Conservation (phyloP, 2,888 invertebrate species). For the Bembecia ichneumoniformis region DNA sequence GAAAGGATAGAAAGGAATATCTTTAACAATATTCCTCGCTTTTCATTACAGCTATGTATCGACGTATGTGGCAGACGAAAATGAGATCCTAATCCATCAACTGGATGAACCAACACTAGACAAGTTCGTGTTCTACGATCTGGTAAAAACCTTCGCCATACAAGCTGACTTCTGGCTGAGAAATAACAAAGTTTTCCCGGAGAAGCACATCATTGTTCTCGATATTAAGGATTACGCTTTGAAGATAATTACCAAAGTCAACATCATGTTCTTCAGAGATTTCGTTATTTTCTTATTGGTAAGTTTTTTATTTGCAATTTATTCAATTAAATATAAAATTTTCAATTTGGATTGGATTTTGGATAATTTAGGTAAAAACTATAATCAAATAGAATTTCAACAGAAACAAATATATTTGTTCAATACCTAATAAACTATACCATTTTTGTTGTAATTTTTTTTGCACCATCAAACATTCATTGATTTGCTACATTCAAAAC, state of each 20-base stretch:
- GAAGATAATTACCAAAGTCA: slow-evolving; percentile 39
- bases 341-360: too few species aligned
- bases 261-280: slow-evolving; percentile 48
- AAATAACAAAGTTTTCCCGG: slow-evolving; percentile 22
- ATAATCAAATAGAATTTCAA: too few species aligned
- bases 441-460: too few species aligned
- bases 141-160: slow-evolving; percentile 35
- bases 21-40: too few species aligned
- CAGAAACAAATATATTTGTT: too few species aligned
- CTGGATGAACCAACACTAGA: slow-evolving; percentile 36
- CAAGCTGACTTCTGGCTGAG: slow-evolving; percentile 45
- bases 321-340: neutral
- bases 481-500: too few species aligned
- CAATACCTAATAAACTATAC: too few species aligned
- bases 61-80: slow-evolving; percentile 26
- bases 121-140: slow-evolving; percentile 41
- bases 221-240: slow-evolving; percentile 42
- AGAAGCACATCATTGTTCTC: slow-evolving; percentile 43
- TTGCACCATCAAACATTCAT: too few species aligned
- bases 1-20: too few species aligned
- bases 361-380: too few species aligned
- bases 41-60: slow-evolving; percentile 25
- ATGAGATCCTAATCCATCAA: slow-evolving; percentile 45
- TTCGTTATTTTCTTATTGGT: slow-evolving; percentile 47
- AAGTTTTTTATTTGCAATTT: slow-evolving; percentile 14